Conservation (phyloP, 2,797 vertebrate genomes). For the Loris lydekkerianus region DNA sequence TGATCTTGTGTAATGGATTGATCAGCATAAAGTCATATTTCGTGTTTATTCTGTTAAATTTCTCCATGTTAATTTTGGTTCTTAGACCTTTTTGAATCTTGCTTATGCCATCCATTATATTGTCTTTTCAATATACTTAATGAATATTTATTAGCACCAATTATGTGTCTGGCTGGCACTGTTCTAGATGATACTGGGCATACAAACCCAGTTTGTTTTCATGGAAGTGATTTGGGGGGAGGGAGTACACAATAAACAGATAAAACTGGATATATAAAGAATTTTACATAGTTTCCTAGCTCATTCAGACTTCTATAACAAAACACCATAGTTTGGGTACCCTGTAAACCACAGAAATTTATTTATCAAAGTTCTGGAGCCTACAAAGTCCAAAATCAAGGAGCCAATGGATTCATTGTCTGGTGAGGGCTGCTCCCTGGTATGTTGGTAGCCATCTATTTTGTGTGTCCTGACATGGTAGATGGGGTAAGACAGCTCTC, state of each 20-base stretch:
- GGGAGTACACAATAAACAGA: neutral
- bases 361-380: too few species aligned
- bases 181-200: neutral
- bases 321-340: too few species aligned
- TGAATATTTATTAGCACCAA: neutral
- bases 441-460: too few species aligned
- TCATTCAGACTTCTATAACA: neutral
- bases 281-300: neutral
- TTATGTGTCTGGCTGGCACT: neutral
- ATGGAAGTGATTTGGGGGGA: neutral
- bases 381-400: too few species aligned
- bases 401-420: too few species aligned
- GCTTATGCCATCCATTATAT: constrained; percentile 34
- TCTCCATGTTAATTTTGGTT: constrained; percentile 31
- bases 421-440: too few species aligned
- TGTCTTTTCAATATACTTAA: neutral
- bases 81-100: constrained; percentile 24
- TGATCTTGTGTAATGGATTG: neutral
- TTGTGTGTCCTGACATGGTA: too few species aligned
- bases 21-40: neutral
- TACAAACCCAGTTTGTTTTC: neutral
- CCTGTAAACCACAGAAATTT: too few species aligned
- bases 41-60: constrained; percentile 33
- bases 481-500: neutral
- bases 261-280: neutral